Base-by-base conservation (phyloP, 2,113 vertebrate species). In the Spheniscus mendiculus region DNA sequence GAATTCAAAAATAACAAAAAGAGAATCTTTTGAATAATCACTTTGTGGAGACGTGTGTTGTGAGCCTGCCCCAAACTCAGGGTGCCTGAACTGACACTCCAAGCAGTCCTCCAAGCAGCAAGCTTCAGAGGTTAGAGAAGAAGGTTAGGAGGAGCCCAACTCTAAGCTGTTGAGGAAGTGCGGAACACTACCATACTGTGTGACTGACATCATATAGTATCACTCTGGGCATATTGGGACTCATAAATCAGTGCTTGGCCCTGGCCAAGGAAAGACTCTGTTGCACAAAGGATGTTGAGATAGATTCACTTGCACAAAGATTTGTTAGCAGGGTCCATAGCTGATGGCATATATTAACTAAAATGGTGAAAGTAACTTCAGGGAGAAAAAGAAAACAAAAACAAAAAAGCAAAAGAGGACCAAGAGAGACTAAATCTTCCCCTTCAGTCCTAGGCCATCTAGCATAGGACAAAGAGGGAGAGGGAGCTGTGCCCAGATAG, bases 251-350 rank as follows among this genome's bases (percentile, higher is more conserved):
- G 26, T 79, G 45, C 6, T 44, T 58, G 15, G 19, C 16, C 34
- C 40, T 23, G 29, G 15, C 6, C 55, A 85, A 32, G 40, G 25
- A 67, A 67, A 66, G 5, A 71, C 30, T 30, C 27, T 71, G 12
- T 52, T 83, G 15, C 15, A 38, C 15, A 38, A 56, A 66, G 16
- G 19, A 66, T 56, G 10, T 56, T 83, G 47, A 62, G 56, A 80
- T n/a, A 52, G 5, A 71, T 49, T 76, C 5, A 25, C 11, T 42
- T 76, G 30, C 11, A 62, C 15, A 49, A n/a, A 38, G 34, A 25
- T 63, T 85, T 73, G 8, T 63, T 90, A 4, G 2, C 2, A 5
- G 12, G 38, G 30, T 44, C 26, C 0, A 0, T 38, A 49, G 34
- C 15, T 45, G 18, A 29, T 56, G 44, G 29, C 30, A 38, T 19